These are phyloP conservation scores for Himantopus leucocephalus DNA, from an alignment of 2,113 vertebrate genomes.

Conservation along the genomic window DNA sequence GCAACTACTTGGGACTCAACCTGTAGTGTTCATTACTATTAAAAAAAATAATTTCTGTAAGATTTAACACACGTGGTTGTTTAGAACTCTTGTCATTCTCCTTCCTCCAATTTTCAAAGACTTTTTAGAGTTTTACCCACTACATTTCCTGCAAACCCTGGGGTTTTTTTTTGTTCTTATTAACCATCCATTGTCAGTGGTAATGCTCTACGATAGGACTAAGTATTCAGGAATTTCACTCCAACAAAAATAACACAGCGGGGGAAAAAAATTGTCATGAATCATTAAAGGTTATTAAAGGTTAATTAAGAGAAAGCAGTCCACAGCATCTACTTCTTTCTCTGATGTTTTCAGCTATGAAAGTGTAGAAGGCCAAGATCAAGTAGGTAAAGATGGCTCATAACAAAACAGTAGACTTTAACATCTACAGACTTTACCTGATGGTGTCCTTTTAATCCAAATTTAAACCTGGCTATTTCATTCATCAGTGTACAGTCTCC, in stretches of 20 bases:
- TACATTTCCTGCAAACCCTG: neutral
- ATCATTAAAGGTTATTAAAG: neutral
- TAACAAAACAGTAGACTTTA: neutral
- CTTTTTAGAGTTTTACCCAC: neutral
- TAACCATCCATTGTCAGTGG: neutral
- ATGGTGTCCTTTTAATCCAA: slow-evolving; percentile 90
- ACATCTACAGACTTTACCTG: slow-evolving; percentile 79
- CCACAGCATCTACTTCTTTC: neutral
- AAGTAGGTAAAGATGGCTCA: neutral
- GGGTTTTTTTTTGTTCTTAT: neutral
- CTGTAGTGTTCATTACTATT: neutral
- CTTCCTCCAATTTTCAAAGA: neutral
- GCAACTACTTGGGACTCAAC: neutral
- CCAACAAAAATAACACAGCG: neutral
- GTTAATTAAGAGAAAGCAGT: neutral
- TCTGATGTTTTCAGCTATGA: neutral
- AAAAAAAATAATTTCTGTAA: neutral
- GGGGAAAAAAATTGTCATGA: neutral
- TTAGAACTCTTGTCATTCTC: neutral
- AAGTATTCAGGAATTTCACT: neutral
- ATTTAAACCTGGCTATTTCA: slow-evolving; percentile 86
- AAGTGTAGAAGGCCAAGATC: neutral
- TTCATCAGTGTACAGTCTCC: slow-evolving; percentile 90
- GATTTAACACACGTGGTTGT: neutral
- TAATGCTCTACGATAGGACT: neutral